Evolutionary conservation across 2,888 invertebrate genomes (phyloP).

Genomic region (Craniophora ligustri): DNA sequence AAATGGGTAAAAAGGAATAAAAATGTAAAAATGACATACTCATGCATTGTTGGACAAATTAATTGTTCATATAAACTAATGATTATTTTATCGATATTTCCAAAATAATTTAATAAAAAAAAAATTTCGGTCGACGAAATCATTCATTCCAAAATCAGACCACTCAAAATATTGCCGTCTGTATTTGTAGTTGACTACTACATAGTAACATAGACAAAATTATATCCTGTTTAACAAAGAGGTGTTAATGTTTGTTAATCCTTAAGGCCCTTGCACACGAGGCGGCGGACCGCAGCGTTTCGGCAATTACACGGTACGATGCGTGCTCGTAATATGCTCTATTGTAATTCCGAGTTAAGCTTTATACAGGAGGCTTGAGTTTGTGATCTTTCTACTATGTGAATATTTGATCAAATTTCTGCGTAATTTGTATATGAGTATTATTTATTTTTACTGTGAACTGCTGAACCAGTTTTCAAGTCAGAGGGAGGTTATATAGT

Average conservation of each 20-base stretch:
- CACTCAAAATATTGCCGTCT: background rate
- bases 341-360: slow-evolving; percentile 22
- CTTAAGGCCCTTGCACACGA: slow-evolving; percentile 54
- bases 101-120: background rate
- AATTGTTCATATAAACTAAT: too few species aligned
- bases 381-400: background rate
- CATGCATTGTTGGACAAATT: too few species aligned
- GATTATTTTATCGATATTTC: too few species aligned
- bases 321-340: slow-evolving; percentile 41
- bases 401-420: too few species aligned
- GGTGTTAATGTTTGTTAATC: slow-evolving; percentile 54
- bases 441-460: too few species aligned
- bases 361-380: slow-evolving; percentile 32
- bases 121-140: too few species aligned
- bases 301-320: slow-evolving; percentile 55
- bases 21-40: too few species aligned
- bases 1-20: too few species aligned
- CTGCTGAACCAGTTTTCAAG: too few species aligned
- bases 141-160: too few species aligned
- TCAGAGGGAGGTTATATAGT: too few species aligned
- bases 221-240: slow-evolving; percentile 15
- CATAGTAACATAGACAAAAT: slow-evolving; percentile 16
- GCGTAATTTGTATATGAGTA: too few species aligned
- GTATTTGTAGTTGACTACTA: slow-evolving; percentile 2
- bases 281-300: slow-evolving; percentile 50